A percentile compares a stretch with the other conserved stretches of the same genome.
These are phyloP conservation scores for Drosophila phalerata DNA, from an alignment of 2,888 invertebrate genomes.

Conservation along the genomic window DNA sequence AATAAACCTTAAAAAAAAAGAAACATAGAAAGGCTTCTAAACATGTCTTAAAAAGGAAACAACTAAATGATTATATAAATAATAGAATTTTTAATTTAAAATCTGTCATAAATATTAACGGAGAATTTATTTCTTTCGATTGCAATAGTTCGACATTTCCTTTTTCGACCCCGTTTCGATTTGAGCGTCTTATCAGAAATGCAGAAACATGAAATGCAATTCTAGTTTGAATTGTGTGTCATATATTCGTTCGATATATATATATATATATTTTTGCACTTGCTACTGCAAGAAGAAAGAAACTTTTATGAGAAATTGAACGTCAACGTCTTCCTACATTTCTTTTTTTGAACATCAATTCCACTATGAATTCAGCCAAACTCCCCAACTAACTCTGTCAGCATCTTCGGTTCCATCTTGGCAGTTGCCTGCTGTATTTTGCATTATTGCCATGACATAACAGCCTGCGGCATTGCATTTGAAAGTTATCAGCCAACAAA, in stretches of 20 bases:
- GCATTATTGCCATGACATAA: conserved; percentile 76
- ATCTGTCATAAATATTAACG: not conserved
- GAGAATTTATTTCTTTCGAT: not conserved
- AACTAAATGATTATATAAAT: not conserved
- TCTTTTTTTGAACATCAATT: conserved; percentile 17
- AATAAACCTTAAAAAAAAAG: not conserved
- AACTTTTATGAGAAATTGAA: conserved; percentile 79
- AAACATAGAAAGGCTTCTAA: too few species aligned
- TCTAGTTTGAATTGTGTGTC: conserved; percentile 74
- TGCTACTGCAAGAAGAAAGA: conserved; percentile 39
- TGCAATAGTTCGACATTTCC: not conserved
- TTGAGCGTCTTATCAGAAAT: conserved; percentile 57
- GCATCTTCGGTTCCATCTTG: conserved; percentile 19
- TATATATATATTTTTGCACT: conserved; percentile 23
- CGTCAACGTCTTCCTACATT: conserved; percentile 52
- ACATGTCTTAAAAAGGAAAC: not conserved
- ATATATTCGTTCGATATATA: conserved; percentile 49
- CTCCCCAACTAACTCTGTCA: conserved; percentile 12
- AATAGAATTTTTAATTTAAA: not conserved
- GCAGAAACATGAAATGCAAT: conserved; percentile 65
- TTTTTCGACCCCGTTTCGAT: conserved; percentile 22
- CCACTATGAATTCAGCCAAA: conserved; percentile 15
- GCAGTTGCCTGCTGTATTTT: conserved; percentile 56
- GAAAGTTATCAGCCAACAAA: conserved; percentile 69
- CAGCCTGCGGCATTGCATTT: conserved; percentile 79